Base-by-base conservation (phyloP, 2,888 invertebrate genomes). In the Himalopsyche japonica region DNA sequence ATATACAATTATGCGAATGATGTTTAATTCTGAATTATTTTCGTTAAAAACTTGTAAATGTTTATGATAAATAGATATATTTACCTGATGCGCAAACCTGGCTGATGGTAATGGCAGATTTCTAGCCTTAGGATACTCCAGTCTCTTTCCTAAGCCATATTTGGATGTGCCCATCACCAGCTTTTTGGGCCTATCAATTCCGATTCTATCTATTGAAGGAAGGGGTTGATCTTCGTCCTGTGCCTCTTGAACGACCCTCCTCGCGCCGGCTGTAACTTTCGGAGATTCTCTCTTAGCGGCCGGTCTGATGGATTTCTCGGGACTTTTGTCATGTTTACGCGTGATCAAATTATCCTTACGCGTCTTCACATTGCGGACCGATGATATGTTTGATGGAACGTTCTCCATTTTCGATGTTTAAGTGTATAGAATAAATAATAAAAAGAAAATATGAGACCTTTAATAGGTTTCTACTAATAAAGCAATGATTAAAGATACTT, bases 121-220 rank as follows among this genome's bases (percentile, higher is more conserved):
- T 87, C 92, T 89, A 87, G 91, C 91, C 89, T 92, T 92, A 81
- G 92, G 88, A 89, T 91, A 92, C 88, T 92, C 92, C 1, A 92
- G 91, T 87, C 92, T 89, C 89, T 92, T 92, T 86, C 91, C 91
- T 85, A 92, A 88, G 6, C 92, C 92, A 87, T 92, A 92, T 88
- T 92, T 92, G 88, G 90, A 91, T 89, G 91, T 91, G 84, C 91
- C 90, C 86, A 86, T 84, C 87, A 92, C 89, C 88, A 92, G 91
- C 90, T 92, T 92, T 90, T 92, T 92, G 88, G 92, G 91, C 88
- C 92, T 89, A 84, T 92, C 92, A 90, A 92, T 90, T 89, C 92
- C 90, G 89, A 92, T 92, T 81, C 91, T 90, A 20, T 85, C 32
- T 12, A 57, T 70, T 15, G 82, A n/a, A 91, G 91, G 84, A 15